Percentiles rank a stretch among this genome's conserved stretches.
phyloP scores from a whole-genome alignment of 2,113 vertebrate species.

The Tetrao urogallus region DNA sequence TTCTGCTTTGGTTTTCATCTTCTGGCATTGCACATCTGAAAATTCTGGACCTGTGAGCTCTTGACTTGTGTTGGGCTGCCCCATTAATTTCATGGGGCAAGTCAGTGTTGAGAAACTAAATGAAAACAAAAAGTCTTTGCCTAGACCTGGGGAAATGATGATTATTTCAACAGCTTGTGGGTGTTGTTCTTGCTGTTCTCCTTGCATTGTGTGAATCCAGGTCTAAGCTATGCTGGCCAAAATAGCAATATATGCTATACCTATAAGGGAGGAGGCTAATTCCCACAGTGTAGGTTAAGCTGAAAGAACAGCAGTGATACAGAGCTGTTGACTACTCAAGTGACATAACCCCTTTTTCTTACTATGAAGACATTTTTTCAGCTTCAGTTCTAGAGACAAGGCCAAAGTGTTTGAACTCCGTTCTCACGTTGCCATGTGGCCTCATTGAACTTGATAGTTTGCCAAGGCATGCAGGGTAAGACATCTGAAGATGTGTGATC shows the following conservation, averaged over 20 bases:
- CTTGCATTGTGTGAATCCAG: neutral
- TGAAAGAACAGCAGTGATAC: neutral
- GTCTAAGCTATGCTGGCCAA: neutral
- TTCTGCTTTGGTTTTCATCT: neutral
- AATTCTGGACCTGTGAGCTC: neutral
- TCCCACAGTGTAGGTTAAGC: neutral
- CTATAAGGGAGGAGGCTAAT: neutral
- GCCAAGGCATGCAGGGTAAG: neutral
- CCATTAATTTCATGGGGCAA: neutral
- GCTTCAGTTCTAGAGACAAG: neutral
- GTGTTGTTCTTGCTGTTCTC: neutral
- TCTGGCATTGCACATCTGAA: neutral
- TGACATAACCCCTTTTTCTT: neutral
- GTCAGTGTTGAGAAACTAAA: neutral
- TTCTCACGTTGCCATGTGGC: neutral
- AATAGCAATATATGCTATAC: neutral
- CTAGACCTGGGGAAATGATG: neutral
- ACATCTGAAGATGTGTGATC: neutral
- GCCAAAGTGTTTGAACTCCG: neutral
- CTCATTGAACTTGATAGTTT: neutral
- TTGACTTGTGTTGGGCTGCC: neutral
- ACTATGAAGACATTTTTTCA: neutral
- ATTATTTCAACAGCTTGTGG: neutral
- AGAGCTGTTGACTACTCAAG: neutral
- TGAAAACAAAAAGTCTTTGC: neutral